Conservation (phyloP, 2,888 invertebrate species). For the Caradrina kadenii region DNA sequence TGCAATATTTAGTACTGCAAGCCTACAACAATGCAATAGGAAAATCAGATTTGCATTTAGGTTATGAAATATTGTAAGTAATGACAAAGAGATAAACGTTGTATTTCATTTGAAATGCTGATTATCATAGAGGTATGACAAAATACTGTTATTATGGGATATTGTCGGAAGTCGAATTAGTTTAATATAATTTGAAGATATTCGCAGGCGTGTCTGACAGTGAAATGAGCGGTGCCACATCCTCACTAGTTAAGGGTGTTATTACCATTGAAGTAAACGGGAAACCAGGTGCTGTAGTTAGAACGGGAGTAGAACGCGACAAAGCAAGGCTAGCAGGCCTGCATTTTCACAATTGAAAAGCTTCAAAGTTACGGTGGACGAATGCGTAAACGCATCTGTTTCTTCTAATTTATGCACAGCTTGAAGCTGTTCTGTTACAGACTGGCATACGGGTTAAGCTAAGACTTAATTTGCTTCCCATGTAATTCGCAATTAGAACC, state of each 20-base stretch:
- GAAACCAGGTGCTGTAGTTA: constrained; percentile 6
- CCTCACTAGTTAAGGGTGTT: constrained; percentile 2
- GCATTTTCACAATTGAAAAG: constrained; percentile 8
- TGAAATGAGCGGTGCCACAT: constrained; percentile 23
- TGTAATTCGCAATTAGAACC: not conserved
- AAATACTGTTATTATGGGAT: constrained; percentile 6
- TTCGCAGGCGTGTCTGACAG: not conserved
- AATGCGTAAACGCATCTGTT: constrained; percentile 7
- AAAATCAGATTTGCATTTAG: constrained; percentile 64
- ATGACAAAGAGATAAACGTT: constrained; percentile 42
- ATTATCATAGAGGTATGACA: constrained; percentile 17
- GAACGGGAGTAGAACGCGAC: constrained; percentile 17
- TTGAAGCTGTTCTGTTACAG: not conserved
- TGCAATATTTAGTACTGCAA: constrained; percentile 56
- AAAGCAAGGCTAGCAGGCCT: constrained; percentile 24
- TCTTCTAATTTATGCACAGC: not conserved
- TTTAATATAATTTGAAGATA: not conserved
- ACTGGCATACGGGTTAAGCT: too few species aligned
- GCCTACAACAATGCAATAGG: constrained; percentile 60
- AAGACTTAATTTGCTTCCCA: too few species aligned
- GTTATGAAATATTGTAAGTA: constrained; percentile 53
- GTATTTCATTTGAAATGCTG: constrained; percentile 28
- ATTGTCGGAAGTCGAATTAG: constrained; percentile 1
- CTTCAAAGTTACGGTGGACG: not conserved
- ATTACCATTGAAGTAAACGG: constrained; percentile 10